Evolutionary conservation across 2,797 vertebrate species (phyloP), one percentile per base, ranked within the genome.

Genomic region (Pangasius djambal): DNA sequence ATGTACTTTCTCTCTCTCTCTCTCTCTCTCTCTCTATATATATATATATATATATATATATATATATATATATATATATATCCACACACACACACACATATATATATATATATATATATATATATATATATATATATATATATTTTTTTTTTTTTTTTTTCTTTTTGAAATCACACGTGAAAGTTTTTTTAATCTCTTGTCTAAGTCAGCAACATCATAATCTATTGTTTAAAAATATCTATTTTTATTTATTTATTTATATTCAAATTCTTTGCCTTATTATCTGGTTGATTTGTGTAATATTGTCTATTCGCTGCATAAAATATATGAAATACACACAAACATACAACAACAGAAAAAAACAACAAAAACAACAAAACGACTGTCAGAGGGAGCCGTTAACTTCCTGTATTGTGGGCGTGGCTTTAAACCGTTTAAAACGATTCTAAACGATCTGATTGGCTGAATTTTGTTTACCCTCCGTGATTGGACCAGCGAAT

Each of bases 381-480:
- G 18, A 22, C 78, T 13, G 48, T 8, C 12, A 0, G 59, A 28
- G 22, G 61, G 83, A 72, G 50, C 75, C 13, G 22, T 77, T 28
- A 44, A 28, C 12, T 10, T 59, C 67, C 20, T 48, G 67, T 34
- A 7, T 89, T 90, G 70, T 67, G 65, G 89, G 90, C 72, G 93
- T 37, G 92, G 87, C 61, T 83, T 90, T 0, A 0, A 74, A 85
- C 18, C 6, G 90, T 96, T 96, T 95, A 94, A 95, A 96, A 75
- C 18, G 0, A 6, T 2, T 81, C 0, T 5, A 44, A 7, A 0
- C 0, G 2, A 20, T 5, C 70, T 88, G 93, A 96, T 97, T 94
- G 95, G 96, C 74, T 81, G 7, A 1, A 0, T 0, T 52, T 67
- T 69, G 55, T 92, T 91, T 92, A 86, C 93, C n/a, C 86, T 0